Conservation (phyloP, 2,797 vertebrate species). For the Pangasius djambal region DNA sequence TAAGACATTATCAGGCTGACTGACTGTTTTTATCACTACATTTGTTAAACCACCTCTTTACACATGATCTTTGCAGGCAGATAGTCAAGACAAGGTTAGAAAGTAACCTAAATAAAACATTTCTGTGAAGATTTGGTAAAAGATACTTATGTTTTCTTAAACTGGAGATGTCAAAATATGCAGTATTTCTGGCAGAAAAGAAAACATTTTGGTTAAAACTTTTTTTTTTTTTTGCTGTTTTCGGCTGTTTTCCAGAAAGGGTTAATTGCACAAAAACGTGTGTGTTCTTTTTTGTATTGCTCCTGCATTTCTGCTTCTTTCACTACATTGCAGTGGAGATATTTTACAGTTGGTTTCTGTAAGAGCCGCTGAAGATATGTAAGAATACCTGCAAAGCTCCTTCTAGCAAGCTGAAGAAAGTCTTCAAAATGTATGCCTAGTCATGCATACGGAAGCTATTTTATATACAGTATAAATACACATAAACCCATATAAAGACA, state of each 20-base stretch:
- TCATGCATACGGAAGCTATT: neutral
- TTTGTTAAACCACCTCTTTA: neutral
- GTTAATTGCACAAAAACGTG: neutral
- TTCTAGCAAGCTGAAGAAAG: neutral
- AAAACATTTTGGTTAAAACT: neutral
- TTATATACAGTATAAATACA: neutral
- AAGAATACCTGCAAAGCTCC: neutral
- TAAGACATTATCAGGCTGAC: neutral
- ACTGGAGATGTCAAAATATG: neutral
- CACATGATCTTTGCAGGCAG: neutral
- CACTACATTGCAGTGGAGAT: neutral
- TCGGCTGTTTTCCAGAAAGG: neutral
- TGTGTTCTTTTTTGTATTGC: neutral
- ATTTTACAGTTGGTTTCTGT: neutral
- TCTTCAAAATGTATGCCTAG: neutral
- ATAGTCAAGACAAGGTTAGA: neutral
- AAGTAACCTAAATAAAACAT: neutral
- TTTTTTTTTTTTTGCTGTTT: too few species aligned
- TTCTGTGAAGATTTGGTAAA: neutral
- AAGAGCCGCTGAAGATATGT: neutral
- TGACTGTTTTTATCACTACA: neutral
- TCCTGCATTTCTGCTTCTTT: conserved; percentile 5
- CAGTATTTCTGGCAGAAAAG: neutral
- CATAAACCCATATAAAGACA: neutral
- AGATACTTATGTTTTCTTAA: neutral